Percentiles rank a stretch among this genome's conserved stretches.
Conservation (phyloP, 2,888 invertebrate species). For the Drosophila vallismaia region DNA sequence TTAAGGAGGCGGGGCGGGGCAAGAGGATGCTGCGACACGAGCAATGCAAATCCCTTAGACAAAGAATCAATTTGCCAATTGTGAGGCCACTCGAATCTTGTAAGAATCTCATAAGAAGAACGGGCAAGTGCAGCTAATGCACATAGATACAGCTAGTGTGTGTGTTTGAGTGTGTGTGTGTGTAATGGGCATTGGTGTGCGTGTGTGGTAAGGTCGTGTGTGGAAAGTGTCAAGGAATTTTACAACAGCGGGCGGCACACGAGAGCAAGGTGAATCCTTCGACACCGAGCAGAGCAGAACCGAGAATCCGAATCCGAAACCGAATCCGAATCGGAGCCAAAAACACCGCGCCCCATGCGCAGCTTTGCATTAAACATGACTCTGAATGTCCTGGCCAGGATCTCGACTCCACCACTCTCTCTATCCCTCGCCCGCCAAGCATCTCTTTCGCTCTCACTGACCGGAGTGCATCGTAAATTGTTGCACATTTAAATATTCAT, state of each 20-base stretch:
- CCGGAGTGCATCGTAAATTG: constrained; percentile 67
- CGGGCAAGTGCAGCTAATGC: constrained; percentile 36
- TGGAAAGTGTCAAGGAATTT: constrained; percentile 78
- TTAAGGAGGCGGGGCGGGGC: constrained; percentile 32
- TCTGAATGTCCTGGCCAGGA: constrained; percentile 40
- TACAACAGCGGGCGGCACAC: constrained; percentile 57
- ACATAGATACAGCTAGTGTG: constrained; percentile 12
- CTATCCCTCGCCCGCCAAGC: constrained; percentile 4
- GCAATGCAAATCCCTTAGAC: constrained; percentile 76
- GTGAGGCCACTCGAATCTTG: constrained; percentile 48
- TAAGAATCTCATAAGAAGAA: constrained; percentile 13
- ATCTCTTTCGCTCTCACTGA: not conserved
- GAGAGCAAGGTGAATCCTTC: constrained; percentile 73
- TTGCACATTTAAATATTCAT: constrained; percentile 66
- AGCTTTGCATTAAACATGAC: constrained; percentile 70
- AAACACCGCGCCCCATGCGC: constrained; percentile 75
- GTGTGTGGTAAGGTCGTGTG: constrained; percentile 72
- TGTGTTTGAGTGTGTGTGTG: constrained; percentile 11
- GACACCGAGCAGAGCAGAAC: constrained; percentile 12
- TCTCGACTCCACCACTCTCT: constrained; percentile 36
- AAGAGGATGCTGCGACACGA: constrained; percentile 42
- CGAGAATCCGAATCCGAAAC: constrained; percentile 18
- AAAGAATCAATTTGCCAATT: constrained; percentile 78
- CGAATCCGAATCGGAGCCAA: constrained; percentile 52
- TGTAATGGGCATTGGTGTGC: constrained; percentile 21